A percentile compares a stretch with the other conserved stretches of the same genome.
phyloP scores from a whole-genome alignment of 2,797 vertebrate genomes.

The Naso thynnoides region DNA sequence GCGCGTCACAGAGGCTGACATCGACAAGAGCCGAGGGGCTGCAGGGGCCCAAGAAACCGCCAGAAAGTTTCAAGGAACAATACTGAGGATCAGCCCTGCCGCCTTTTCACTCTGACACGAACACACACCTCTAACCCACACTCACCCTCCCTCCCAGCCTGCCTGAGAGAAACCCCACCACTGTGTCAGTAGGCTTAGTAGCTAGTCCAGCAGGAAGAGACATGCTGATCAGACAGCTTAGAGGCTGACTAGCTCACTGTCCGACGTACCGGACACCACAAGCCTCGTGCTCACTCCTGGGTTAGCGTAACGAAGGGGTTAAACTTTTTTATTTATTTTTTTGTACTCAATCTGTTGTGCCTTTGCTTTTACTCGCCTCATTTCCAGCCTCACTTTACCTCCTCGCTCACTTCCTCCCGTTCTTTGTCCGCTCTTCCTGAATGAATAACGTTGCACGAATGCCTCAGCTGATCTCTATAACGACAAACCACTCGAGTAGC shows the following conservation, averaged over 20 bases:
- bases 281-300: slow-evolving; percentile 49
- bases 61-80: slow-evolving; percentile 30
- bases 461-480: slow-evolving; percentile 31
- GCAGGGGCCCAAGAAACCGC: slow-evolving; percentile 6
- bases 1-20: slow-evolving; percentile 67
- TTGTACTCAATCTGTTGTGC: slow-evolving; percentile 64
- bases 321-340: slow-evolving; percentile 23
- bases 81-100: slow-evolving; percentile 33
- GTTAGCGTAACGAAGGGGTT: slow-evolving; percentile 51
- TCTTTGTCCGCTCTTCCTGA: slow-evolving; percentile 30
- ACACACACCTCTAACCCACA: slow-evolving; percentile 50
- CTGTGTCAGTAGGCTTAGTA: slow-evolving; percentile 75
- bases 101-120: slow-evolving; percentile 58
- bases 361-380: slow-evolving; percentile 66
- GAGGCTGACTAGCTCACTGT: slow-evolving; percentile 29
- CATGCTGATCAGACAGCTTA: slow-evolving; percentile 13
- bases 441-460: slow-evolving; percentile 43
- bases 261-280: slow-evolving; percentile 15
- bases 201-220: slow-evolving; percentile 61
- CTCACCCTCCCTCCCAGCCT: slow-evolving; percentile 41
- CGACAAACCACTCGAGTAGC: slow-evolving; percentile 26
- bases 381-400: slow-evolving; percentile 9
- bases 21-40: slow-evolving; percentile 44
- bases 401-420: slow-evolving; percentile 15
- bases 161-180: slow-evolving; percentile 76